Evolutionary conservation across 2,797 vertebrate genomes (phyloP), one percentile per base, ranked within the genome.

Genomic region (Pseudomugil gertrudae): DNA sequence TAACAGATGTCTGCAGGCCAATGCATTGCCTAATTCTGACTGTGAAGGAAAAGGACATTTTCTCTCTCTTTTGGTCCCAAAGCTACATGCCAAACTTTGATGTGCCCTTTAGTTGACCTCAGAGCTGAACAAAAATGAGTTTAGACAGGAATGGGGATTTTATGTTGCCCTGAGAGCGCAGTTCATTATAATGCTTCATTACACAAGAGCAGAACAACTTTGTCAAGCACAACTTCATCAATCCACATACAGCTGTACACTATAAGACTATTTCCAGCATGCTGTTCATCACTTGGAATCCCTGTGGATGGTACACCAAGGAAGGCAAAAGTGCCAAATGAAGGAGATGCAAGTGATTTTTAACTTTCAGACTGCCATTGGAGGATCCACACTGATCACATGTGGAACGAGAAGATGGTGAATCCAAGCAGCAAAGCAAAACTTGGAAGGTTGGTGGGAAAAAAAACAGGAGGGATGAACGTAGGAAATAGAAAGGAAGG

Each of bases 101-200:
- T 65, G 56, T 79, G 75, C 69, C 77, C 85, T 84, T 81, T 78
- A 17, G 62, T 65, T n/a, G 71, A 90, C 79, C 87, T 90, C 68
- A 6, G 56, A 60, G 71, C 69, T 63, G 45, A 83, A 72, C 24
- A 3, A 76, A 84, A 87, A 90, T 84, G 79, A 65, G 62, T 77
- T 88, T 81, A 57, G 84, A 90, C 84, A 86, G 77, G 70, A 79
- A 60, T 40, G 9, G 70, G 76, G 71, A 59, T 88, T 76, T 74
- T 30, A 26, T 15, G 3, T 59, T 73, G 76, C 73, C 75, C 73
- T 66, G 29, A 86, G 83, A 84, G 69, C 30, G 3, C 13, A 71
- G 59, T 78, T 85, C 74, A 87, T 89, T 85, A 88, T 59, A 61
- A 78, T 60, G 83, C 84, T 80, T 89, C 84, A 78, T 87, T 86